A percentile compares a stretch with the other conserved stretches of the same genome.
Conservation (phyloP, 1,140 invertebrate genomes). For the Phymorhynchus buccinoides region DNA sequence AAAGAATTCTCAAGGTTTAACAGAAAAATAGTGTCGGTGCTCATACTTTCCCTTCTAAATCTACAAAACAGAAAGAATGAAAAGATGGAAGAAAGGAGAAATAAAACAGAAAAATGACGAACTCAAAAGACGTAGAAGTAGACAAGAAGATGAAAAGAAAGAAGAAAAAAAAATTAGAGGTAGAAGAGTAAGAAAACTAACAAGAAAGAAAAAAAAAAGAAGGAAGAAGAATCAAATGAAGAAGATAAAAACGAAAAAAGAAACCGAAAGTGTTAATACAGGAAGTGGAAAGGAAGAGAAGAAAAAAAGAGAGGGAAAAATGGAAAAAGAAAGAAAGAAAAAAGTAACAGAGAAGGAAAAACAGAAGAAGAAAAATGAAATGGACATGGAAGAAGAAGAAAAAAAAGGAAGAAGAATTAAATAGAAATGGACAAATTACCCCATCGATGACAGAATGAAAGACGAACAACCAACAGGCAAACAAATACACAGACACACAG, state of each 20-base stretch:
- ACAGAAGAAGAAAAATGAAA: background rate
- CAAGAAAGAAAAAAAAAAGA: too few relatives aligned
- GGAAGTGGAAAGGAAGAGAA: background rate
- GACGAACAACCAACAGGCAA: too few relatives aligned
- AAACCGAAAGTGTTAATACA: background rate
- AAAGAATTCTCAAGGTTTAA: too few relatives aligned
- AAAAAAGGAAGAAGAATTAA: too few relatives aligned
- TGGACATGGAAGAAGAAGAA: too few relatives aligned
- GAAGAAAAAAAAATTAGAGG: too few relatives aligned
- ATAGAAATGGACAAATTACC: too few relatives aligned
- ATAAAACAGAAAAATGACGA: background rate
- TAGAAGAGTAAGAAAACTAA: background rate
- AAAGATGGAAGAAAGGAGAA: background rate
- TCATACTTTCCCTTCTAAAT: too few relatives aligned
- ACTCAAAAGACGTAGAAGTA: background rate
- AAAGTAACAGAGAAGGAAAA: background rate
- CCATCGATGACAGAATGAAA: too few relatives aligned
- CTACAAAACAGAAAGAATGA: background rate
- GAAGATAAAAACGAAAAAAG: background rate
- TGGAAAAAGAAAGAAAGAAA: background rate
- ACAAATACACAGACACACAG: too few relatives aligned
- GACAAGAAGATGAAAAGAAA: background rate
- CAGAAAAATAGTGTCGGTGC: too few relatives aligned
- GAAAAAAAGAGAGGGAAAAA: background rate
- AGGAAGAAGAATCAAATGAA: too few relatives aligned